Evolutionary conservation across 2,113 vertebrate genomes (phyloP), one percentile per base, ranked within the genome.

Genomic region (Oryzias celebensis): DNA sequence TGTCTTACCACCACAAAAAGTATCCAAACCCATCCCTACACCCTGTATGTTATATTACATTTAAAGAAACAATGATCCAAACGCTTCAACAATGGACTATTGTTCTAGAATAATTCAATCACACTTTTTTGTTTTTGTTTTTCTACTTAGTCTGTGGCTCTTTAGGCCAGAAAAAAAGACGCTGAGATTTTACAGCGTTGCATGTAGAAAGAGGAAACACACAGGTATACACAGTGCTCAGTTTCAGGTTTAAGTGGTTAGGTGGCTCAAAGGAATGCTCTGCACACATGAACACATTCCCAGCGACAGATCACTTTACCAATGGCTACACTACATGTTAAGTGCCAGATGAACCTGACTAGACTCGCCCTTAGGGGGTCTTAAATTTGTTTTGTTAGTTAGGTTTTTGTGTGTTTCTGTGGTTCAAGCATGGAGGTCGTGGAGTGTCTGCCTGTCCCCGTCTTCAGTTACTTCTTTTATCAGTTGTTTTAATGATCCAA

Each of bases 331-430:
- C 28, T 59, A 43, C 57, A 58, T 6, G 20, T 69, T 65, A 83
- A 68, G 58, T 74, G 67, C 67, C 75, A 86, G 68, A 81, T 77
- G 69, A 73, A 82, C 73, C 56, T 60, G 69, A 64, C 63, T 74
- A 52, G 68, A 73, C 77, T 57, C 54, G 72, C 65, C 73, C 62
- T 62, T 2, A 56, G 70, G 75, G 79, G 68, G 52, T 52, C 31
- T 66, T 77, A 65, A 65, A 68, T 81, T 55, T 83, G 66, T 72
- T 79, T 77, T 74, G 62, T 68, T 85, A 69, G 71, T 62, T 58
- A 62, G 47, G 26, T 61, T 5, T 55, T 28, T 68, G 51, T 46
- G 43, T 49, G 15, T 76, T 28, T n/a, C 47, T 64, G 17, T 52
- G 17, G 53, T 68, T 70, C 26, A 65, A 49, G 43, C 54, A 62